Percentiles rank a stretch among this genome's conserved stretches.
Conservation (phyloP, 2,888 invertebrate genomes). For the Apamea epomidion region DNA sequence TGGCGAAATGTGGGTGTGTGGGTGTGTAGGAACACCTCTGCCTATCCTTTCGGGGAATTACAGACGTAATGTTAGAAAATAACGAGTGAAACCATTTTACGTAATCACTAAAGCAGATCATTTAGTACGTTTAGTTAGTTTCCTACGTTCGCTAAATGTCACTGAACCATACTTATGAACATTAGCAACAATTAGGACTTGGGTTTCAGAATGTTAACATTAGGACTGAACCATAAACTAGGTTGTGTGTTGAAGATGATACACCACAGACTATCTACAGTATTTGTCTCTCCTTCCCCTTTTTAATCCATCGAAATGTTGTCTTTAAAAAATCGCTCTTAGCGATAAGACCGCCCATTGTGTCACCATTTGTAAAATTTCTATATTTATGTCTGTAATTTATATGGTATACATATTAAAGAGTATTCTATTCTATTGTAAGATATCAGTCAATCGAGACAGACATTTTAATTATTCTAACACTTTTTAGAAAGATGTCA, state of each 20-base stretch:
- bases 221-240: slow-evolving; percentile 41
- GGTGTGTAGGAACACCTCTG: background rate
- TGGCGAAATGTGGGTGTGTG: background rate
- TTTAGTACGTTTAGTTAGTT: slow-evolving; percentile 56
- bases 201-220: slow-evolving; percentile 48
- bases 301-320: too few relatives aligned
- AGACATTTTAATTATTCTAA: background rate
- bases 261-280: too few relatives aligned
- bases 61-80: background rate
- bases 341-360: too few relatives aligned
- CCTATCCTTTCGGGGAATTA: background rate
- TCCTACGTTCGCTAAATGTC: slow-evolving; percentile 62
- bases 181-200: slow-evolving; percentile 68
- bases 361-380: too few relatives aligned
- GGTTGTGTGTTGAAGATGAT: background rate
- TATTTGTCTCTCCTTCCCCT: too few relatives aligned
- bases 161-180: slow-evolving; percentile 55
- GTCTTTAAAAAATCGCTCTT: too few relatives aligned
- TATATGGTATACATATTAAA: too few relatives aligned
- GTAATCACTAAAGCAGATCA: slow-evolving; percentile 46
- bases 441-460: too few relatives aligned
- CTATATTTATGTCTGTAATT: too few relatives aligned
- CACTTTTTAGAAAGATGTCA: slow-evolving; percentile 9
- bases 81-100: slow-evolving; percentile 26
- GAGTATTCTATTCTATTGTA: too few relatives aligned